A percentile compares a stretch with the other conserved stretches of the same genome.
Conservation (phyloP, 2,113 vertebrate species). For the Dromiciops gliroides region DNA sequence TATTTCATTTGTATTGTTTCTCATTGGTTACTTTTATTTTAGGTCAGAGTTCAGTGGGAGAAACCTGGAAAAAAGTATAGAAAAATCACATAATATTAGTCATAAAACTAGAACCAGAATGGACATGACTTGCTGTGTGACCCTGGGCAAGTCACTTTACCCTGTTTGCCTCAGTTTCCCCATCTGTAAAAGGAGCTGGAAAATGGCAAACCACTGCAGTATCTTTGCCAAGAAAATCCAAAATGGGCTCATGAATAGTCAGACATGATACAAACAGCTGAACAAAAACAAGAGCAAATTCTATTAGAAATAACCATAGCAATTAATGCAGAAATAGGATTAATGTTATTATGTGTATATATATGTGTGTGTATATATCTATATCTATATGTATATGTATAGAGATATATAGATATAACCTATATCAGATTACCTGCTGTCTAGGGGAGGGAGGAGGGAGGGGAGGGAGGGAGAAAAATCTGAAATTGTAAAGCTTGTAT, state of each 20-base stretch:
- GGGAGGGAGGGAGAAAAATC: no score
- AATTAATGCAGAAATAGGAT: no score
- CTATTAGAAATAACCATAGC: neutral
- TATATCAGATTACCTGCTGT: no score
- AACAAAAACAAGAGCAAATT: neutral
- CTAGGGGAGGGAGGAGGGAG: no score
- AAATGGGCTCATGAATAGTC: neutral
- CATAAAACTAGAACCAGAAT: no score
- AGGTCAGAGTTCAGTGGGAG: neutral
- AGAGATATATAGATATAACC: no score
- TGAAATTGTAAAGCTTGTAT: no score
- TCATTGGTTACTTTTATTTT: slow-evolving; percentile 31
- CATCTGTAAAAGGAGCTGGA: neutral
- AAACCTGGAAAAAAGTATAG: no score
- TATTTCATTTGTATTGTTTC: slow-evolving; percentile 47
- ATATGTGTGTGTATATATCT: no score
- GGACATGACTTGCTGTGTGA: neutral
- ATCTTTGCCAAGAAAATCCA: neutral
- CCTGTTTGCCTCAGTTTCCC: neutral
- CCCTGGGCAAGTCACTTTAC: neutral
- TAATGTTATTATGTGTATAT: no score
- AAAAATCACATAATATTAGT: no score
- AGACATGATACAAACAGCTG: neutral
- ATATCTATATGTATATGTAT: no score
- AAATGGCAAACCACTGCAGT: neutral